Base-by-base conservation (phyloP, 2,888 invertebrate genomes). In the Pollenia amentaria region DNA sequence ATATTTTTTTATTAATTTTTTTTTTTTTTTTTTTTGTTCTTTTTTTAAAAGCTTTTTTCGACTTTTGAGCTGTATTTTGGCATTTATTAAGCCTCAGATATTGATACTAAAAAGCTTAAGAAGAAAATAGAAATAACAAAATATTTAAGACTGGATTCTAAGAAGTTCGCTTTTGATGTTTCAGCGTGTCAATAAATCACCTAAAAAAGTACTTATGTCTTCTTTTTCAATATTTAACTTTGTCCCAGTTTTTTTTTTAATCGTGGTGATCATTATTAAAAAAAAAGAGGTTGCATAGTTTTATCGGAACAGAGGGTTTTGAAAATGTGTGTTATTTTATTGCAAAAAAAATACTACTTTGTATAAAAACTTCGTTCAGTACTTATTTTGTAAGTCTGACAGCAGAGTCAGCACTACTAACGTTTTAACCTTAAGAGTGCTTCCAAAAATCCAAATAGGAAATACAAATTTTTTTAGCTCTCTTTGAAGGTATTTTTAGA, bases 131-230 rank as follows among this genome's bases (percentile, higher is more conserved):
- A 44, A 12, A 76, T 18, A 44, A 16, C 14, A 48, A n/a, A 77
- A 72, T 42, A 42, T 62, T 60, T 79, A 57, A 38, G 60, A 76
- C 69, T 62, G 64, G 69, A 81, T 87, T 87, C 87, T 60, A 4
- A 60, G 87, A 84, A 87, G 11, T 69, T 9, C 11, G 64, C 72
- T 42, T 87, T 87, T 84, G 84, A 87, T 72, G 84, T 87, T 82
- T 64, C 69, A 44, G 84, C 81, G 87, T 82, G 73, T 73, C 84
- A 84, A 84, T 87, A 87, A 84, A 87, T 87, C 75, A 87, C 64
- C 10, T 12, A 18, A 72, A 29, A 48, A 29, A 62, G 42, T 73
- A 69, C 51, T 69, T 14, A 64, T 67, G 16, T 18, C 29, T 69
- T 64, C 14, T 77, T 64, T 9, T 64, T 29, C n/a, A 7, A 11